Conservation (phyloP, 2,113 vertebrate species). For the Eublepharis macularius region DNA sequence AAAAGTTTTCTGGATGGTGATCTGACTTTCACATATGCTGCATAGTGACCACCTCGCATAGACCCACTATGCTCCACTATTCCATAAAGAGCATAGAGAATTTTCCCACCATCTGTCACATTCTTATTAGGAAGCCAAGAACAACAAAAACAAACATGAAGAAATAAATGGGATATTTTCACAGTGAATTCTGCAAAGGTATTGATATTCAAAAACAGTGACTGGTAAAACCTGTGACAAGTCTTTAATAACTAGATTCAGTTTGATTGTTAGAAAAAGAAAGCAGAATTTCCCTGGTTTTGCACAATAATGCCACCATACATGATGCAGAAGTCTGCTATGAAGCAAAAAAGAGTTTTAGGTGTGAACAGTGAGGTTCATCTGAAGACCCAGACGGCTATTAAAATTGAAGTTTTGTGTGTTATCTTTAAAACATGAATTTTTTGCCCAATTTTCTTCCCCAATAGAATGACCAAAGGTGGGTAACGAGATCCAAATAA, state of each 20-base stretch:
- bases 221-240: background rate
- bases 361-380: constrained; percentile 32
- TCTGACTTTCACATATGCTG: constrained; percentile 94
- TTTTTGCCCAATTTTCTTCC: too few species aligned
- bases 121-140: constrained; percentile 75
- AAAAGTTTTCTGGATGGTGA: constrained; percentile 78
- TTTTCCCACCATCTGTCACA: constrained; percentile 79
- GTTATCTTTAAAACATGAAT: constrained; percentile 5
- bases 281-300: background rate
- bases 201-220: background rate
- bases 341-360: constrained; percentile 1
- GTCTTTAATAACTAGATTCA: background rate
- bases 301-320: background rate
- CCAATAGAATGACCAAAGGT: too few species aligned
- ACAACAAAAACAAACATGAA: background rate
- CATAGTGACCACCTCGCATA: constrained; percentile 94
- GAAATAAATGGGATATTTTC: constrained; percentile 30
- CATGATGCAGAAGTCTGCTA: background rate
- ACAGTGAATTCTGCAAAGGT: background rate
- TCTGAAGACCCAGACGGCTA: background rate
- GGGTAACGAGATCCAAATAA: too few species aligned
- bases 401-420: background rate
- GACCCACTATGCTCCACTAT: constrained; percentile 96
- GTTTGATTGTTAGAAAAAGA: background rate
- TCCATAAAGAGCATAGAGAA: constrained; percentile 93